These are phyloP conservation scores for Colossoma macropomum DNA, from an alignment of 2,113 vertebrate genomes.

Conservation along the genomic window DNA sequence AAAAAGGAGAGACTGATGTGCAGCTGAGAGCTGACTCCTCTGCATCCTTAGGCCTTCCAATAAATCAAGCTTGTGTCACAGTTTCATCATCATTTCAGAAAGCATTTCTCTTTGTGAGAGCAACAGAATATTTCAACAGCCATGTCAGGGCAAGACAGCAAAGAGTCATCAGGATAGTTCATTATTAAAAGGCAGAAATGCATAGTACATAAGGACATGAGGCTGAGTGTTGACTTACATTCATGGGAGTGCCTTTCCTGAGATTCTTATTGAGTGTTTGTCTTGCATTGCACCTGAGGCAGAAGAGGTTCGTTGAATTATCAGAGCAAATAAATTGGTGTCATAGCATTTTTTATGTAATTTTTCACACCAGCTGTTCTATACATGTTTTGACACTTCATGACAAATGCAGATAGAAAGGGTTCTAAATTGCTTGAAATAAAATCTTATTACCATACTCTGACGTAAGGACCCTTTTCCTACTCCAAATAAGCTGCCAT, in stretches of 20 bases:
- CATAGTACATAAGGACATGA: too few species aligned
- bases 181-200: constrained; percentile 9
- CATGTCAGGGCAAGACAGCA: constrained; percentile 2
- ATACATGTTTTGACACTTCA: too few species aligned
- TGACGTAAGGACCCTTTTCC: too few species aligned
- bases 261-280: neutral
- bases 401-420: too few species aligned
- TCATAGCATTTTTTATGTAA: too few species aligned
- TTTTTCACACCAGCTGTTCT: too few species aligned
- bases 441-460: too few species aligned
- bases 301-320: neutral
- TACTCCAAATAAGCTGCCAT: neutral
- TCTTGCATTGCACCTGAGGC: too few species aligned
- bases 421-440: too few species aligned
- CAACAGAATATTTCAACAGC: neutral
- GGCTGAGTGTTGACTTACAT: neutral
- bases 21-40: neutral
- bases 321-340: too few species aligned
- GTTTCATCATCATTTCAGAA: too few species aligned
- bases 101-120: neutral
- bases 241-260: neutral
- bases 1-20: neutral
- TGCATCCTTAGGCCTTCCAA: neutral
- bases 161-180: neutral
- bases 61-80: too few species aligned